Percentiles rank a stretch among this genome's conserved stretches.
These are phyloP conservation scores for Gephyroberyx darwinii DNA, from an alignment of 2,797 vertebrate species.

Conservation along the genomic window DNA sequence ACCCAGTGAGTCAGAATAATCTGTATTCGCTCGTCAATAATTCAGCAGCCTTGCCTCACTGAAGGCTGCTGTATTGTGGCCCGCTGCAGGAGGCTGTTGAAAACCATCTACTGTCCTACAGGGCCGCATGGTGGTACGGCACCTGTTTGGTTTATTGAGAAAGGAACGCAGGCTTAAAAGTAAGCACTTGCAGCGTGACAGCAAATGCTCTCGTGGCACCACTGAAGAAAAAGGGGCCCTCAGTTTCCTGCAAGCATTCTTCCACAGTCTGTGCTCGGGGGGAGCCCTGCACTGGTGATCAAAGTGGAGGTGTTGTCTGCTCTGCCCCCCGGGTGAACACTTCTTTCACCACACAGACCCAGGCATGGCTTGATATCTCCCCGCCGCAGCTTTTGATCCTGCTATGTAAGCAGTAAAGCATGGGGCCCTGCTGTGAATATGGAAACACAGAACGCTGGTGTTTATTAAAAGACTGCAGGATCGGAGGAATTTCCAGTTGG, in stretches of 20 bases:
- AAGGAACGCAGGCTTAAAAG: slow-evolving; percentile 34
- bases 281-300: slow-evolving; percentile 47
- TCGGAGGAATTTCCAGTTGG: slow-evolving; percentile 33
- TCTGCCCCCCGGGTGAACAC: slow-evolving; percentile 57
- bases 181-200: slow-evolving; percentile 42
- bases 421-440: slow-evolving; percentile 47
- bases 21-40: slow-evolving; percentile 59
- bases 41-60: slow-evolving; percentile 45
- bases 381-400: slow-evolving; percentile 60
- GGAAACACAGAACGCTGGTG: slow-evolving; percentile 1
- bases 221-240: slow-evolving; percentile 20
- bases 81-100: slow-evolving; percentile 42
- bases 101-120: slow-evolving; percentile 42
- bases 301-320: slow-evolving; percentile 65
- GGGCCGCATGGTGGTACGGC: slow-evolving; percentile 10
- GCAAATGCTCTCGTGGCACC: slow-evolving; percentile 43
- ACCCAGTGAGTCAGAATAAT: slow-evolving; percentile 30
- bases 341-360: slow-evolving; percentile 58
- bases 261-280: slow-evolving; percentile 45
- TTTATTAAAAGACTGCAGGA: slow-evolving; percentile 50
- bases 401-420: slow-evolving; percentile 54
- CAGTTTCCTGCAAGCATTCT: slow-evolving; percentile 44
- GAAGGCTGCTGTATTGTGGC: slow-evolving; percentile 24
- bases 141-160: slow-evolving; percentile 44
- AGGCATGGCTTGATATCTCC: slow-evolving; percentile 64